Conservation (phyloP, 2,113 vertebrate species). For the Mesoclemmys tuberculata region DNA sequence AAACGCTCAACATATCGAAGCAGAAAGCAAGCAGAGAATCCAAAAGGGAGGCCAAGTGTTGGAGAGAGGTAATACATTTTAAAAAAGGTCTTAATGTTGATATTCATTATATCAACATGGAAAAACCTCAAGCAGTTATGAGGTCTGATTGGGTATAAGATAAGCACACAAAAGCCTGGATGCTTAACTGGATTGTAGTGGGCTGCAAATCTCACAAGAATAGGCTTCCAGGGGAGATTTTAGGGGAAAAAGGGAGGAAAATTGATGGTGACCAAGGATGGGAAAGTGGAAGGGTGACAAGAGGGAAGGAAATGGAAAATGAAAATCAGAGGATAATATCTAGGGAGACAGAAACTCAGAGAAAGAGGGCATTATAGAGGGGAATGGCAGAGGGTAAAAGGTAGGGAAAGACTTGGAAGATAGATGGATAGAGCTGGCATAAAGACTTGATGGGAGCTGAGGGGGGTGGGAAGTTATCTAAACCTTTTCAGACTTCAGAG, state of each 20-base stretch:
- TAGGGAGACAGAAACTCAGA: neutral
- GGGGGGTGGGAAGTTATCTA: accelerated
- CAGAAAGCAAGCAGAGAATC: neutral
- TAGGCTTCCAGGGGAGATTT: neutral
- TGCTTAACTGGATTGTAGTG: neutral
- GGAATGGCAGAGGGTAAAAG: neutral
- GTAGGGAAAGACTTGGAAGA: neutral
- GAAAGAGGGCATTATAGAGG: neutral
- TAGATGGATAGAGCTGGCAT: neutral
- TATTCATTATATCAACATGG: neutral
- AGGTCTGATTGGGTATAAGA: neutral
- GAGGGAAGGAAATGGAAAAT: neutral
- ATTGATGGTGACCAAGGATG: neutral
- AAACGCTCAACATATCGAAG: neutral
- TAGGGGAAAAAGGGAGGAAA: neutral
- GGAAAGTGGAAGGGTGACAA: neutral
- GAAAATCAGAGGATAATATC: neutral
- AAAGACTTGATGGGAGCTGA: neutral
- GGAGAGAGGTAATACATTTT: neutral
- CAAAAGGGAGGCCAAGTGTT: neutral
- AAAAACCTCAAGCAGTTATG: neutral
- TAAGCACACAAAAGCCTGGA: neutral
- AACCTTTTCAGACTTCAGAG: neutral
- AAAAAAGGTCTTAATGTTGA: neutral
- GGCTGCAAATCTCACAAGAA: neutral